Base-by-base conservation (phyloP, 30 jellyfish, hydroid and myxozoan species). In the Aurelia aurita complex sp. Pacific region DNA sequence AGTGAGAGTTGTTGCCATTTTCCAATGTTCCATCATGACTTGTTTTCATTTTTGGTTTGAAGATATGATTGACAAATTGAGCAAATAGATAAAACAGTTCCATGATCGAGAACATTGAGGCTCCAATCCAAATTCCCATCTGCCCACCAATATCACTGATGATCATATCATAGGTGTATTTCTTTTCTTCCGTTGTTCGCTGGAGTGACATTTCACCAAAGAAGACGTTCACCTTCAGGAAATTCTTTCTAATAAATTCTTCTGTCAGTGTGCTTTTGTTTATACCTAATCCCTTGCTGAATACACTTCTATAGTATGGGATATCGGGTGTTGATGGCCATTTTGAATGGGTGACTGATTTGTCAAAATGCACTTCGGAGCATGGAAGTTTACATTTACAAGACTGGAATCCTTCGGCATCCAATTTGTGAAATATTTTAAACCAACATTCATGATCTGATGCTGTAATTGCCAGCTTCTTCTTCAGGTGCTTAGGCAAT, bases 81-180 rank as follows among this genome's bases (percentile, higher is more conserved):
- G 67, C 29, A 18, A 40, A 10, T 32, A 78, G 40, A 64, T 78
- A 78, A 63, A 64, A 10, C 13, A 78, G 52, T 15, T 78, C 88
- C 43, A 78, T 18, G 8, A 78, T 7, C 36, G 88, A 78, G 69
- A 78, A 78, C 52, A 78, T 69, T 0, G 88, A 78, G 9, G 88
- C 88, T 3, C 88, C 88, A 19, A 78, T 60, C 88, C 88, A 78
- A 15, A 78, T 78, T 10, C 92, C 92, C 92, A 83, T 83, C 60
- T 83, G 92, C 46, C 92, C 92, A 2, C 92, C 92, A n/a, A 71
- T 62, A 57, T 83, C 92, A 36, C 92, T 64, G 7, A 83, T 59
- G 12, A 83, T 19, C 2, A 38, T 60, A 1, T 60, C 80, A 40
- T 17, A 46, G 1, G 92, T 35, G 33, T 83, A 83, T 69, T 62